Conservation (phyloP, 1,140 invertebrate species). For the Pseudomyrmex pallidus region DNA sequence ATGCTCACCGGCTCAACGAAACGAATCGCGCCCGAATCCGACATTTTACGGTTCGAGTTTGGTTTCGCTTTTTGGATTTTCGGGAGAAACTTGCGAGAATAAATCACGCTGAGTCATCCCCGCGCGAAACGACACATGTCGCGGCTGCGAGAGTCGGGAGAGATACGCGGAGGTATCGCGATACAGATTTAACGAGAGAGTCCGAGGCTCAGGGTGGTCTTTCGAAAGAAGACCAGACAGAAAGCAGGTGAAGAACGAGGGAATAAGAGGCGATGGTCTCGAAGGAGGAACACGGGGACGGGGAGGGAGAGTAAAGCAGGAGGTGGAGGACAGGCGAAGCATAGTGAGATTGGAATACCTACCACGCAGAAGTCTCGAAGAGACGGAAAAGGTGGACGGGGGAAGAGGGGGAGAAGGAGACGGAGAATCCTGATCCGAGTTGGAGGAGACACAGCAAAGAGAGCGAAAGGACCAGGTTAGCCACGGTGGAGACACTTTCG, state of each 20-base stretch:
- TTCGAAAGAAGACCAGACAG: constrained; percentile 64
- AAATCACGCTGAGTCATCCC: too few species aligned
- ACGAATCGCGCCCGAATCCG: too few species aligned
- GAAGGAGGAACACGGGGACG: constrained; percentile 5
- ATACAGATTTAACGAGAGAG: constrained; percentile 54
- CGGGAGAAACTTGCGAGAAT: too few species aligned
- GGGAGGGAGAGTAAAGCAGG: neutral
- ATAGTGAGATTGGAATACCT: constrained; percentile 73
- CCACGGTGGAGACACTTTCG: constrained; percentile 82
- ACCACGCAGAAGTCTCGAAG: constrained; percentile 59
- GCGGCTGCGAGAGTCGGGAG: constrained; percentile 54
- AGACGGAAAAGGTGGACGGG: constrained; percentile 42
- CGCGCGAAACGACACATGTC: constrained; percentile 61
- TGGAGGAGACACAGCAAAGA: constrained; percentile 64
- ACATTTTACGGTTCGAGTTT: neutral
- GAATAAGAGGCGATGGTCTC: constrained; percentile 38
- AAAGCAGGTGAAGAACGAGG: constrained; percentile 56
- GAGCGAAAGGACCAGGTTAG: constrained; percentile 57
- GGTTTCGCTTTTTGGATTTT: neutral
- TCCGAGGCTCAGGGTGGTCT: constrained; percentile 17
- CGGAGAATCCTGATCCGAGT: constrained; percentile 61
- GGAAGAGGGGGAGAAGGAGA: constrained; percentile 3
- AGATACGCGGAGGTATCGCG: constrained; percentile 30
- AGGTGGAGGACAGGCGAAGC: constrained; percentile 43
- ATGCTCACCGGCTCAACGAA: neutral